Evolutionary conservation across 92 coral and sea anemone genomes (phyloP).

Genomic region (Actinernus sp.): DNA sequence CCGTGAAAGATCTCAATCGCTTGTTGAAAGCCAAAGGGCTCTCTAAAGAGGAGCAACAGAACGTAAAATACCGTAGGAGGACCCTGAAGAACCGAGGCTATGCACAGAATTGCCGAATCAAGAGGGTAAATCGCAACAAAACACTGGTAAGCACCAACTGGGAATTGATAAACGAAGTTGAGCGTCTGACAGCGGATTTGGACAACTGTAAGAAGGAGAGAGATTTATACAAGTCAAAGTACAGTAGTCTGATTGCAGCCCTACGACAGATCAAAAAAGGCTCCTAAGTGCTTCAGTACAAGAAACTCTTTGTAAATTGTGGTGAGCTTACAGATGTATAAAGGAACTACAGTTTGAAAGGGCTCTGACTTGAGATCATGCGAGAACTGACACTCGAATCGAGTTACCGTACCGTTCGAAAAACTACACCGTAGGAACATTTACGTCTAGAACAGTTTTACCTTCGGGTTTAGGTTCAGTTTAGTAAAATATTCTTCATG

Average conservation of each 20-base stretch:
- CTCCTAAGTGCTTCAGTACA: too few relatives aligned
- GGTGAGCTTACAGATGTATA: too few relatives aligned
- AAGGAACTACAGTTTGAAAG: too few relatives aligned
- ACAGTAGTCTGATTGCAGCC: neutral
- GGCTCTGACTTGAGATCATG: too few relatives aligned
- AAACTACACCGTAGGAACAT: too few relatives aligned
- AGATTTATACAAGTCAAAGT: slow-evolving; percentile 21
- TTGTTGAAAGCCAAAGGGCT: slow-evolving; percentile 64
- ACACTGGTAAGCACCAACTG: slow-evolving; percentile 35
- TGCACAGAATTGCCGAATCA: slow-evolving; percentile 82
- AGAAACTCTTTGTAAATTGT: too few relatives aligned
- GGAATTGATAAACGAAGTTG: slow-evolving; percentile 38
- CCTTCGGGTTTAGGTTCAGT: too few relatives aligned
- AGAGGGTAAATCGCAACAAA: slow-evolving; percentile 64
- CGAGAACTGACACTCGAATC: too few relatives aligned
- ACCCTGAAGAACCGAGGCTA: slow-evolving; percentile 88
- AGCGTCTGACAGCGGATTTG: slow-evolving; percentile 26
- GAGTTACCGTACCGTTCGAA: too few relatives aligned
- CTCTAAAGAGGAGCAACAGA: slow-evolving; percentile 26
- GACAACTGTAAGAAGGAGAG: slow-evolving; percentile 35
- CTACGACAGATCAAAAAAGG: too few relatives aligned
- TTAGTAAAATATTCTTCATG: too few relatives aligned
- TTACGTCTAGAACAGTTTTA: too few relatives aligned
- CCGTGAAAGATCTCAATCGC: slow-evolving; percentile 77
- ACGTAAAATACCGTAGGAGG: slow-evolving; percentile 69